A percentile compares a stretch with the other conserved stretches of the same genome.
Evolutionary conservation across 2,113 vertebrate species (phyloP).

Genomic region (Sprattus sprattus): DNA sequence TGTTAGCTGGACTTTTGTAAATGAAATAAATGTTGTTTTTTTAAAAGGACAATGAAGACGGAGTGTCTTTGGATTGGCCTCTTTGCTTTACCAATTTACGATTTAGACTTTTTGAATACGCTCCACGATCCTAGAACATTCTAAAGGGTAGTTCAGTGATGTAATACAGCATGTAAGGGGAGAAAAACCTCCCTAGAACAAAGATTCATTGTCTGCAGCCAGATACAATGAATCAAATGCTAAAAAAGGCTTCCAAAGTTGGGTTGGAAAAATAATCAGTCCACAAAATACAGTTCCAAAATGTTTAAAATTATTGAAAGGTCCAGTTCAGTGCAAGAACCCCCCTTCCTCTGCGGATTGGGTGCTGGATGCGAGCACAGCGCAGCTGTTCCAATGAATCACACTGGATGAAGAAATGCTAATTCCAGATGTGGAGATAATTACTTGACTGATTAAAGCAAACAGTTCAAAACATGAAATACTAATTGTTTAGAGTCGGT

Average conservation of each 20-base stretch:
- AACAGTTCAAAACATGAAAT: conserved; percentile 46
- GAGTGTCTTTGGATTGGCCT: conserved; percentile 14
- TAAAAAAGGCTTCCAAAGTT: neutral
- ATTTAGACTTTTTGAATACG: neutral
- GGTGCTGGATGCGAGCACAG: neutral
- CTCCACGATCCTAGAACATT: neutral
- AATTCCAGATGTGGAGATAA: conserved; percentile 15
- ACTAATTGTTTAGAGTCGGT: conserved; percentile 35
- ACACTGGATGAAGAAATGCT: neutral
- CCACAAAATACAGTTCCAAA: neutral
- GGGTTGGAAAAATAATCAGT: neutral
- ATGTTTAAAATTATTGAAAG: neutral
- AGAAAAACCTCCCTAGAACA: neutral
- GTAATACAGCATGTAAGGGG: neutral
- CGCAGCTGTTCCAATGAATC: conserved; percentile 41
- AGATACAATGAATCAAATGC: conserved; percentile 5
- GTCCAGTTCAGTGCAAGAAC: neutral
- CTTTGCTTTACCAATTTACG: conserved; percentile 18
- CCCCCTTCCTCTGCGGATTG: neutral
- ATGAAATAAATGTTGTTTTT: conserved; percentile 13
- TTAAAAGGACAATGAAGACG: neutral
- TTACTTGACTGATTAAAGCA: conserved; percentile 49
- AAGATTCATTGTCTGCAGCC: neutral
- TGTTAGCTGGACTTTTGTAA: neutral
- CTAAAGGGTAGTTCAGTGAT: neutral